Percentiles rank a stretch among this genome's conserved stretches.
Conservation (phyloP, 2,888 invertebrate genomes). For the Panopea generosa region DNA sequence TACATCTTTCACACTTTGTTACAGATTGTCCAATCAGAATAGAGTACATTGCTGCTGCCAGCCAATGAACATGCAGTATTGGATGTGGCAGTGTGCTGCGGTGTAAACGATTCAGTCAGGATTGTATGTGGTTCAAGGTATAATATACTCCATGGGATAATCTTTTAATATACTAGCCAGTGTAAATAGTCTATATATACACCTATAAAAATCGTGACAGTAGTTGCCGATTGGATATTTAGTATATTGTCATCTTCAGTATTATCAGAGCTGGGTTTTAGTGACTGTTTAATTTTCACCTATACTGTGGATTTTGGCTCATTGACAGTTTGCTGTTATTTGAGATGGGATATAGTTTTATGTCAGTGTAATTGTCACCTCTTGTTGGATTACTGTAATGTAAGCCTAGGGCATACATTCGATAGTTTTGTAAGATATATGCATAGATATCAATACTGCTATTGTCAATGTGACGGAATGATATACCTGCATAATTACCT, state of each 20-base stretch:
- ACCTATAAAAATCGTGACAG: no score
- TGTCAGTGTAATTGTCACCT: slow-evolving; percentile 24
- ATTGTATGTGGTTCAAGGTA: background rate
- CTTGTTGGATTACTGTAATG: slow-evolving; percentile 18
- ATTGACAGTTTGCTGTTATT: slow-evolving; percentile 13
- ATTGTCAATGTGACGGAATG: slow-evolving; percentile 29
- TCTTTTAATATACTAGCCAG: no score
- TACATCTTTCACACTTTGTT: background rate
- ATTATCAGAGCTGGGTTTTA: no score
- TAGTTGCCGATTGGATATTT: no score
- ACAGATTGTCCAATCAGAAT: slow-evolving; percentile 42
- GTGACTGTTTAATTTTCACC: no score
- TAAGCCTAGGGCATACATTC: slow-evolving; percentile 2
- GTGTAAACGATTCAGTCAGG: background rate
- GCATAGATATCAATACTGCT: slow-evolving; percentile 1
- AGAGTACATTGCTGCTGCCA: background rate
- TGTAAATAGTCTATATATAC: no score
- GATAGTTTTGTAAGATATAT: slow-evolving; percentile 17
- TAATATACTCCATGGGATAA: no score
- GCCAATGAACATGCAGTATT: slow-evolving; percentile 49
- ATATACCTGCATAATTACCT: slow-evolving; percentile 23
- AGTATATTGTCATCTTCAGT: no score
- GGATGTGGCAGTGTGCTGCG: slow-evolving; percentile 20
- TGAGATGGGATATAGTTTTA: slow-evolving; percentile 27
- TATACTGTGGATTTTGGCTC: no score